A percentile compares a stretch with the other conserved stretches of the same genome.
phyloP scores from a whole-genome alignment of 1,140 invertebrate species.

The Sarcophaga bullata region DNA sequence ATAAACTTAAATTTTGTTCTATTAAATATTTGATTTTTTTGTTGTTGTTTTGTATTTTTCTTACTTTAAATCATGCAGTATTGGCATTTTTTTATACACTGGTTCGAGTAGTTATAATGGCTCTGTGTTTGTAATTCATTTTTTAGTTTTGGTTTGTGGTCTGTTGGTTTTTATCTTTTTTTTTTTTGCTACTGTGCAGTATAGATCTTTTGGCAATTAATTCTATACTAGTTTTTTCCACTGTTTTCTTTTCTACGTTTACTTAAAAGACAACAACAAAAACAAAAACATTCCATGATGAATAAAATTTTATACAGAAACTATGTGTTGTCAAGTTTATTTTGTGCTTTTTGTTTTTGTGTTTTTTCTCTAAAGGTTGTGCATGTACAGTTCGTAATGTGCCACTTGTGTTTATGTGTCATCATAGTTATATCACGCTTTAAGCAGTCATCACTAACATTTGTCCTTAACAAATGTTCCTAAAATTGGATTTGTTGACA shows the following conservation, averaged over 20 bases:
- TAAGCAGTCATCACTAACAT: slow-evolving; percentile 37
- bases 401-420: slow-evolving; percentile 3
- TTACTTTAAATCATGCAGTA: background rate
- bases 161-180: no score
- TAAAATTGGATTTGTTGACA: slow-evolving; percentile 40
- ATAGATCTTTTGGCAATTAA: no score
- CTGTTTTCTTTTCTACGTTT: no score
- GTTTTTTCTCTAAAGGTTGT: background rate
- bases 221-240: no score
- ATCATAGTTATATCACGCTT: slow-evolving; percentile 40
- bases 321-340: background rate
- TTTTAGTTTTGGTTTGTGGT: no score
- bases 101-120: no score
- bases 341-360: background rate
- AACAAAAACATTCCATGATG: slow-evolving; percentile 20
- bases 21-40: no score
- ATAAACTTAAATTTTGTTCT: no score
- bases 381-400: background rate
- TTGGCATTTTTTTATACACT: background rate
- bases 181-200: no score
- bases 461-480: slow-evolving; percentile 36
- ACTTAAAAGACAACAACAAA: slow-evolving; percentile 33
- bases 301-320: background rate
- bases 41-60: background rate
- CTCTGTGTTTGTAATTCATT: no score